phyloP scores from a whole-genome alignment of 2,113 vertebrate genomes.

The Aptenodytes forsteri region DNA sequence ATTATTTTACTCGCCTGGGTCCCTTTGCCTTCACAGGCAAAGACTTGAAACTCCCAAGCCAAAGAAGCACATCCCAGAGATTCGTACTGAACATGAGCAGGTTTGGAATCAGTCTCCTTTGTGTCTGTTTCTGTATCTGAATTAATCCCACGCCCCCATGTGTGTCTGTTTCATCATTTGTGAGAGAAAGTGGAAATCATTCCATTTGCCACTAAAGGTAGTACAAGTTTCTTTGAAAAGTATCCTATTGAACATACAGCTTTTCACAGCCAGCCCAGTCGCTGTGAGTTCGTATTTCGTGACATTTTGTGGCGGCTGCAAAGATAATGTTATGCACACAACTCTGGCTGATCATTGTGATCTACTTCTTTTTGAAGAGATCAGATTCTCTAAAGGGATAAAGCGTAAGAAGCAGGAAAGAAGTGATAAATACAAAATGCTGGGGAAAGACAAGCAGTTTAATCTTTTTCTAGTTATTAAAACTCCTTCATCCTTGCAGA shows the following conservation, averaged over 20 bases:
- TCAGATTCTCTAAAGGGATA: not conserved
- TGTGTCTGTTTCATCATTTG: not conserved
- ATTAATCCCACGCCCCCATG: slow-evolving; percentile 3
- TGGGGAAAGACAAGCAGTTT: not conserved
- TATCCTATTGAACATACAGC: not conserved
- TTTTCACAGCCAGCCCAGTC: not conserved
- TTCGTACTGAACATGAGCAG: not conserved
- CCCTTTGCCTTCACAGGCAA: slow-evolving; percentile 9
- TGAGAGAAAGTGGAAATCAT: not conserved
- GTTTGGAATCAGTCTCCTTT: slow-evolving; percentile 36
- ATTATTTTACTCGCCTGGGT: slow-evolving; percentile 31
- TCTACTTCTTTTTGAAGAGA: slow-evolving; percentile 7
- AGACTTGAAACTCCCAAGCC: slow-evolving; percentile 4
- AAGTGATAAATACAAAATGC: not conserved
- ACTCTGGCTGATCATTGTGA: not conserved
- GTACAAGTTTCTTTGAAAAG: not conserved
- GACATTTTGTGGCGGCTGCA: not conserved
- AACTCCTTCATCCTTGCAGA: not conserved
- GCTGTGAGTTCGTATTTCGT: not conserved
- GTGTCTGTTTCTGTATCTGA: slow-evolving; percentile 7
- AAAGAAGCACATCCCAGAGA: slow-evolving; percentile 10
- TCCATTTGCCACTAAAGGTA: not conserved
- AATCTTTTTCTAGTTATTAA: slow-evolving; percentile 2
- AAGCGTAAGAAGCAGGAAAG: not conserved
- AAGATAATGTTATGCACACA: not conserved